Percentiles rank a stretch among this genome's conserved stretches.
Evolutionary conservation across 2,797 vertebrate genomes (phyloP).

Genomic region (Chlorospingus flavigularis): DNA sequence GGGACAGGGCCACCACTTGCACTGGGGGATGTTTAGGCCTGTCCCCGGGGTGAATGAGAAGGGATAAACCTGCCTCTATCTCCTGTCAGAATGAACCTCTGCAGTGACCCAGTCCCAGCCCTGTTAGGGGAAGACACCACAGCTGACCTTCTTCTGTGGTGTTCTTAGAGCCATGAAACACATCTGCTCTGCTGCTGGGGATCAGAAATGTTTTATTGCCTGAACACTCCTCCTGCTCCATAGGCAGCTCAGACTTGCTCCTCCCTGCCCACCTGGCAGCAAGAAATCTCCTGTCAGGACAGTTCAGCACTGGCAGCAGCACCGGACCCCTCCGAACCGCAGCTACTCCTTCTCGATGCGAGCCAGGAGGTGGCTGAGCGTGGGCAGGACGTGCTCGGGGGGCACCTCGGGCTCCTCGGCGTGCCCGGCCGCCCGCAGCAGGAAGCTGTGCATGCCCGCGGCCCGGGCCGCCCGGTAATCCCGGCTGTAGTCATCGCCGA

Average conservation of each 20-base stretch:
- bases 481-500: conserved; percentile 85
- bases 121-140: fast-evolving
- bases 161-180: background rate
- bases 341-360: conserved; percentile 52
- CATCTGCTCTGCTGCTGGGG: background rate
- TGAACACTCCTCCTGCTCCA: background rate
- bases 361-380: conserved; percentile 59
- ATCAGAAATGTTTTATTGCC: background rate
- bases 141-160: fast-evolving
- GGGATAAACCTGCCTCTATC: background rate
- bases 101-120: background rate
- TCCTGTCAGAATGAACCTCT: background rate
- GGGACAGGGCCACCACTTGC: too few relatives aligned
- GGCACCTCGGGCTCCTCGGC: background rate
- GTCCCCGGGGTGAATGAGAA: fast-evolving
- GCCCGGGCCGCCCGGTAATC: conserved; percentile 86
- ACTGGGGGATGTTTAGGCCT: background rate
- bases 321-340: fast-evolving
- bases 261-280: background rate
- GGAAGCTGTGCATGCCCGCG: conserved; percentile 84
- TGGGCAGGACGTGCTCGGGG: conserved; percentile 67
- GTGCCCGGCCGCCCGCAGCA: conserved; percentile 66
- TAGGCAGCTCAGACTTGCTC: fast-evolving
- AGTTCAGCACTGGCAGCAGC: fast-evolving
- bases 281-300: fast-evolving